Base-by-base conservation (phyloP, 35 echinoderm and acorn worm genomes). In the Heliocidaris tuberculata region DNA sequence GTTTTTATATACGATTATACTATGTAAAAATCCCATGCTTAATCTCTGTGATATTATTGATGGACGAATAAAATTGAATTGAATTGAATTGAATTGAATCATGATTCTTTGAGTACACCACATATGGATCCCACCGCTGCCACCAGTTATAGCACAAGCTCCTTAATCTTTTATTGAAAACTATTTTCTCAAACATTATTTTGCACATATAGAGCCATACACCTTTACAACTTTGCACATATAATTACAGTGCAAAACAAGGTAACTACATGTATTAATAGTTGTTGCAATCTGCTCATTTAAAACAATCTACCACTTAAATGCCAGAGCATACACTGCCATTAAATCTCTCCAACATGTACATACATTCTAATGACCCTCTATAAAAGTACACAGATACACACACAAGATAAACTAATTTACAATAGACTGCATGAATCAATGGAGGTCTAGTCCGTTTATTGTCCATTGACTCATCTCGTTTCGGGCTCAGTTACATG, bases 371-470 rank as follows among this genome's bases (percentile, higher is more conserved):
- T 78, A 78, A 78, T 78, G 17, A 78, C 65, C 52, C 10, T 56
- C 52, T 56, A 56, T 56, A 12, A 56, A 42, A 56, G 7, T 12
- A 56, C 15, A 19, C 65, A 78, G 65, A 8, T 78, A 78, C 65
- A 78, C 65, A 89, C 0, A 89, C 31, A 89, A 89, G 19, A 89
- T 47, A 89, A 89, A 89, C 87, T 12, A 89, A 89, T 35, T 89
- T 47, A 47, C 31, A 89, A 78, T n/a, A 78, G 27, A 78, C 19
- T 11, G 10, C 52, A 86, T 86, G 27, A 89, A 89, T 48, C 87
- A 89, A 89, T 47, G 87, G 47, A 48, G 30, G 87, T 89, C 65
- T 78, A 7, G 65, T 42, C 50, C 50, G 2, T 52, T 52, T 52
- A 13, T 52, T 52, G 50, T 78, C 65, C 4, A 78, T 78, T 78